Percentiles rank a stretch among this genome's conserved stretches.
Evolutionary conservation across 2,888 invertebrate genomes (phyloP).

Genomic region (Euphydryas editha): DNA sequence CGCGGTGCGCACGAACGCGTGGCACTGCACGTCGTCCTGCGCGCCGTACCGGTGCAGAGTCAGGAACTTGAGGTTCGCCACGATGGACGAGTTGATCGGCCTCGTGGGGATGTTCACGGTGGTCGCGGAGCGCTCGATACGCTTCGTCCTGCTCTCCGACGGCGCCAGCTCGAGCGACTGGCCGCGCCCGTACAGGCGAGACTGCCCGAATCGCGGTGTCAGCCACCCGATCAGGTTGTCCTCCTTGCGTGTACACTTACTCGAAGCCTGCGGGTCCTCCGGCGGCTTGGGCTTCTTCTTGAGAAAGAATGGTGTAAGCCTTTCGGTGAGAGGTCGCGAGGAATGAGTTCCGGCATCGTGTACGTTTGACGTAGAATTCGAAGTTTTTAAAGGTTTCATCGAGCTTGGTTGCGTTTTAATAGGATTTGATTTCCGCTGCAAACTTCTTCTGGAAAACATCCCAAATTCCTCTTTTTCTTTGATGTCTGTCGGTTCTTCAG

Average conservation of each 20-base stretch:
- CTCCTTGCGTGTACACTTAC: conserved; percentile 59
- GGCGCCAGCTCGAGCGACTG: conserved; percentile 73
- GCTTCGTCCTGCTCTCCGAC: conserved; percentile 55
- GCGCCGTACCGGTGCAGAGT: conserved; percentile 77
- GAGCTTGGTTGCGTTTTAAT: conserved; percentile 64
- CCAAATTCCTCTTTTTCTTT: conserved; percentile 56
- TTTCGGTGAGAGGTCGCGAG: conserved; percentile 70
- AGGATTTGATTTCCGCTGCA: conserved; percentile 77
- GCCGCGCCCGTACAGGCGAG: conserved; percentile 71
- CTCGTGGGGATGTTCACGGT: conserved; percentile 68
- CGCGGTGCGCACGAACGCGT: no score
- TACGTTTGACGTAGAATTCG: conserved; percentile 76
- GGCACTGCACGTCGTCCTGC: conserved; percentile 58
- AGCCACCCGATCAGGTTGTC: conserved; percentile 73
- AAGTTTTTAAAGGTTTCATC: conserved; percentile 67
- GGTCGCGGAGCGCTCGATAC: conserved; percentile 75
- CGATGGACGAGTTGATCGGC: conserved; percentile 71
- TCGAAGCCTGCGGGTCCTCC: conserved; percentile 53
- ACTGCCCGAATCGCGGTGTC: conserved; percentile 77
- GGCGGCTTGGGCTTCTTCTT: conserved; percentile 72
- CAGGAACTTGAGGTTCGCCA: conserved; percentile 73
- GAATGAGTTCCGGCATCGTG: conserved; percentile 65
- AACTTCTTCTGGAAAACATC: conserved; percentile 70
- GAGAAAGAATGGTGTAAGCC: conserved; percentile 76
- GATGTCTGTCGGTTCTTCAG: conserved; percentile 44